Evolutionary conservation across 2,113 vertebrate species (phyloP).

Genomic region (Nymphicus hollandicus): DNA sequence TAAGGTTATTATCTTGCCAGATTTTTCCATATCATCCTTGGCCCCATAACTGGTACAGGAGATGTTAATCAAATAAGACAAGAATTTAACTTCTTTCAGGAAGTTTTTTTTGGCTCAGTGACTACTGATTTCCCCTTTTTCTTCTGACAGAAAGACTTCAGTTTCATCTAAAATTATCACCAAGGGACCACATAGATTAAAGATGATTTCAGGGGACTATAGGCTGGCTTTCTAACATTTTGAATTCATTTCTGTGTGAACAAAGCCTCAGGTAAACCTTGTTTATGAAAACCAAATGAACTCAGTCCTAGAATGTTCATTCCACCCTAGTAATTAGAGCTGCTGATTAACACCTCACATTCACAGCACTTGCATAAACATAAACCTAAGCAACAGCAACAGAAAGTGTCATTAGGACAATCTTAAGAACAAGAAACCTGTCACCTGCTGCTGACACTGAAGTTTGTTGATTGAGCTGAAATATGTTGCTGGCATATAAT

Average conservation of each 20-base stretch:
- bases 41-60: not conserved
- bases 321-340: constrained; percentile 62
- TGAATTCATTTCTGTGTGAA: constrained; percentile 8
- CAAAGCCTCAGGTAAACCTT: constrained; percentile 55
- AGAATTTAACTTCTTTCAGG: not conserved
- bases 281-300: constrained; percentile 63
- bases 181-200: not conserved
- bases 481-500: constrained; percentile 12
- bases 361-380: constrained; percentile 65
- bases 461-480: constrained; percentile 55
- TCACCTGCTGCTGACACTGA: constrained; percentile 54
- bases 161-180: not conserved
- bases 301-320: constrained; percentile 46
- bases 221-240: not conserved
- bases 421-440: constrained; percentile 62
- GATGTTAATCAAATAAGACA: not conserved
- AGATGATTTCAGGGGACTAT: not conserved
- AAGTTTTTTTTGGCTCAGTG: not conserved
- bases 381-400: constrained; percentile 61
- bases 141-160: not conserved
- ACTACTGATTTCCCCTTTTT: not conserved
- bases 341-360: constrained; percentile 65
- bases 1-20: not conserved
- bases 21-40: not conserved
- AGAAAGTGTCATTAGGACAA: constrained; percentile 63